A percentile compares a stretch with the other conserved stretches of the same genome.
Conservation (phyloP, 2,888 invertebrate species). For the Drosophila mimica region DNA sequence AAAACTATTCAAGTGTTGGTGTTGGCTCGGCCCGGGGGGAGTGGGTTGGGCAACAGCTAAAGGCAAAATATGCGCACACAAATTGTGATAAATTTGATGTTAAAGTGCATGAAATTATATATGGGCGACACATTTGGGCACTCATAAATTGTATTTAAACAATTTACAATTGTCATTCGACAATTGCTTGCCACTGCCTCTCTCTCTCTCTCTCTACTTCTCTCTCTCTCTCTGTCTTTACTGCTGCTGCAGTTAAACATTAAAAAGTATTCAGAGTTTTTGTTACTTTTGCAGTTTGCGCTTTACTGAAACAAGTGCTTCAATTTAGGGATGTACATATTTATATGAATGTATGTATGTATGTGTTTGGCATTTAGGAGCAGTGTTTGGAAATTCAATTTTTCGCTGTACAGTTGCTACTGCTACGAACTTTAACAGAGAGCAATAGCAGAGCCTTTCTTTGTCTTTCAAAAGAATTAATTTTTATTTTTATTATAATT, state of each 20-base stretch:
- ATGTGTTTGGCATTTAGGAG: background rate
- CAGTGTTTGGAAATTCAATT: background rate
- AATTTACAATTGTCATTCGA: conserved; percentile 79
- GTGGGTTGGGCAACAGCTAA: conserved; percentile 37
- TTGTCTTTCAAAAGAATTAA: background rate
- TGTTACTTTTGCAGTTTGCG: conserved; percentile 26
- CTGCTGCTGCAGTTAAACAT: conserved; percentile 21
- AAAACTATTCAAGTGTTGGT: conserved; percentile 55
- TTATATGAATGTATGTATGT: conserved; percentile 2
- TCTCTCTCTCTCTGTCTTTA: background rate
- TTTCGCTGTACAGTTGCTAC: background rate
- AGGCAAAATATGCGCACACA: conserved; percentile 77
- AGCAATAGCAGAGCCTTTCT: background rate
- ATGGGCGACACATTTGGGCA: conserved; percentile 80
- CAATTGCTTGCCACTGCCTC: conserved; percentile 65
- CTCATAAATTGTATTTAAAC: conserved; percentile 80
- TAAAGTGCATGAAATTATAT: conserved; percentile 83
- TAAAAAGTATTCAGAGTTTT: conserved; percentile 9
- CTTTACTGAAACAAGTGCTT: conserved; percentile 50
- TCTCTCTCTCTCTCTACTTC: background rate
- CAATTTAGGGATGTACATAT: background rate
- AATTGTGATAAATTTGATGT: conserved; percentile 84
- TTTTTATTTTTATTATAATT: background rate
- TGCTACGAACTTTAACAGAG: background rate
- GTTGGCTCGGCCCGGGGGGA: conserved; percentile 10